These are phyloP conservation scores for Scaptomyza tumidula DNA, from an alignment of 2,888 invertebrate species.

Conservation along the genomic window DNA sequence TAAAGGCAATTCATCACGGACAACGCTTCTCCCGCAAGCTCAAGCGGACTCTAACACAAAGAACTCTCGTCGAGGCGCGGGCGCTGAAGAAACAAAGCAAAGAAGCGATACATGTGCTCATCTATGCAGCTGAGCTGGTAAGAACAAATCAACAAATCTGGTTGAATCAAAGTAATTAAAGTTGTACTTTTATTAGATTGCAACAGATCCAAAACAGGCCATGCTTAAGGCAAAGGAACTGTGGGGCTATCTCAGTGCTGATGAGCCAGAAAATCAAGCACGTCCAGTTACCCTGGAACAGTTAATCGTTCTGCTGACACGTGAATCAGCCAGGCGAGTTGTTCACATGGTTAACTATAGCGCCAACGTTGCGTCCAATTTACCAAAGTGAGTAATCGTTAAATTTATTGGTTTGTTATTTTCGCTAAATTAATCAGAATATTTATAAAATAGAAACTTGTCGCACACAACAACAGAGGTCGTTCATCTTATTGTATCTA, in stretches of 20 bases:
- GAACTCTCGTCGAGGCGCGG: constrained; percentile 91
- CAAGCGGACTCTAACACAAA: constrained; percentile 90
- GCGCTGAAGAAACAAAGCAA: constrained; percentile 91
- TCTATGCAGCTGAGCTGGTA: constrained; percentile 92
- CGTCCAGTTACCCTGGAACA: constrained; percentile 92
- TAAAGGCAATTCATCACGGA: constrained; percentile 91
- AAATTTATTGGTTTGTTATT: background rate
- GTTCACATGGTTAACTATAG: constrained; percentile 92
- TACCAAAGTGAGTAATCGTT: constrained; percentile 86
- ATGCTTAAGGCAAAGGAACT: constrained; percentile 90
- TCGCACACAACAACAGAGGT: constrained; percentile 86
- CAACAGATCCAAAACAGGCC: constrained; percentile 91
- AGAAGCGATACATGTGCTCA: constrained; percentile 90
- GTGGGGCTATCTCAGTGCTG: constrained; percentile 89
- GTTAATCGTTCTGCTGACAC: constrained; percentile 89
- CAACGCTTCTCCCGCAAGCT: constrained; percentile 91
- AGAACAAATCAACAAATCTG: constrained; percentile 64
- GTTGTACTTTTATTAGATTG: constrained; percentile 86
- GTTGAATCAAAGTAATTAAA: background rate
- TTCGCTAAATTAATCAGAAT: background rate
- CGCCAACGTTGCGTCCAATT: constrained; percentile 86
- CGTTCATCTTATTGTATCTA: constrained; percentile 86
- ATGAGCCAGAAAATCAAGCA: constrained; percentile 94
- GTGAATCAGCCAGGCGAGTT: constrained; percentile 91
- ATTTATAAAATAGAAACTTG: constrained; percentile 82